Evolutionary conservation across 2,888 invertebrate genomes (phyloP).

Genomic region (Ochlodes sylvanus): DNA sequence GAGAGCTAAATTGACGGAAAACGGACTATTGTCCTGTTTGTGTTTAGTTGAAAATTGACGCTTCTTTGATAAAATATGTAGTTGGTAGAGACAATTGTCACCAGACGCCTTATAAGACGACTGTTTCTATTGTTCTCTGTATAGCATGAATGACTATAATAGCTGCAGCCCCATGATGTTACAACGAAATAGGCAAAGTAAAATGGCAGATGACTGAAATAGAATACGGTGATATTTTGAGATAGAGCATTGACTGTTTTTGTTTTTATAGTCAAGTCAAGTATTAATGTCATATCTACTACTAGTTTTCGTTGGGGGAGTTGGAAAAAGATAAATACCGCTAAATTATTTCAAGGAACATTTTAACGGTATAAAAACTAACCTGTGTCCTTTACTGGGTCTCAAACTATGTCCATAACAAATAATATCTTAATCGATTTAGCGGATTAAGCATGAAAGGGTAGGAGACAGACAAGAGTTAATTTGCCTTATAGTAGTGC

Average conservation of each 20-base stretch:
- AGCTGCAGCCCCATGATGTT: conserved; percentile 32
- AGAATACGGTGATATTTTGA: conserved; percentile 25
- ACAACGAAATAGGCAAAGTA: conserved; percentile 37
- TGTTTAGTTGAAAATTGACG: conserved; percentile 34
- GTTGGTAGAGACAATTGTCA: conserved; percentile 31
- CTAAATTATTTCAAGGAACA: too few species aligned
- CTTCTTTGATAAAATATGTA: conserved; percentile 39
- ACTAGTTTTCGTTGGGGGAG: too few species aligned
- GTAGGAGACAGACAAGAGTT: too few species aligned
- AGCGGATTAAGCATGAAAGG: too few species aligned
- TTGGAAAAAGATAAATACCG: too few species aligned
- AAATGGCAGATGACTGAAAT: conserved; percentile 38
- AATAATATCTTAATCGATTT: too few species aligned
- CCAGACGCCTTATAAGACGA: conserved; percentile 33
- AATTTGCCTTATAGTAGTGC: too few species aligned
- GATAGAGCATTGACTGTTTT: not conserved
- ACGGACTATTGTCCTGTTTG: conserved; percentile 36
- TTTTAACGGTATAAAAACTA: too few species aligned
- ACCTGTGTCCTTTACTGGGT: too few species aligned
- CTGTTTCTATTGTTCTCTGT: conserved; percentile 32
- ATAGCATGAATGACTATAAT: conserved; percentile 36
- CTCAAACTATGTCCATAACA: too few species aligned
- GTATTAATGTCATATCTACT: too few species aligned
- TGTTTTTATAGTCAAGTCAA: too few species aligned
- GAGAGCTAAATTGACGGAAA: conserved; percentile 37